Evolutionary conservation across 2,797 vertebrate species (phyloP), one percentile per base, ranked within the genome.

Genomic region (Sebastes hopkinsi): DNA sequence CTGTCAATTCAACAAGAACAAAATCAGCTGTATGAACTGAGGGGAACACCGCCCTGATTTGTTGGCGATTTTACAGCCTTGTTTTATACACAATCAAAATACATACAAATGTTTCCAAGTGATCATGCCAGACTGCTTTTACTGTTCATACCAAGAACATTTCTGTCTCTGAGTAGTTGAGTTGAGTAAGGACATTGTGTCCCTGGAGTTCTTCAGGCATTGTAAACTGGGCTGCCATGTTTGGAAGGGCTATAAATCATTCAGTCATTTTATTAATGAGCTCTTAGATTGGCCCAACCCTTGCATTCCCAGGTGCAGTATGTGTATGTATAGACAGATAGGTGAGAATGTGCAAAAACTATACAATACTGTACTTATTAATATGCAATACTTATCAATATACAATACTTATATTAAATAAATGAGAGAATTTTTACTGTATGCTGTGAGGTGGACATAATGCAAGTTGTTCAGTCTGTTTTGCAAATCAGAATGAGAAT

Each of bases 31-130:
- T 34, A 25, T 59, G 62, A 81, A 81, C 73, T 60, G 5, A 82
- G 67, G 16, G 42, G 58, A 72, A 23, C 25, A 22, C 32, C 22
- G 11, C 29, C 69, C 61, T 74, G 67, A 76, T 29, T 60, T 65
- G 23, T 61, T 64, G 25, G 52, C 23, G 59, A 67, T 62, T 81
- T 74, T 69, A 79, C 29, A 11, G 55, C 58, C 62, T 83, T 67
- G 69, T 75, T 77, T 29, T 70, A 42, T 42, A 79, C 46, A 20
- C 18, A 20, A 81, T 86, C 67, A 75, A 64, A 84, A 73, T 56
- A 78, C 29, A 78, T 58, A 72, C 54, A 36, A 75, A 69, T 65
- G 64, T 84, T 79, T 79, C 56, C 52, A 16, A 46, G 20, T 69
- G 65, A 86, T 66, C 32, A 8, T 38, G 50, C 29, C 46, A 55